phyloP scores from a whole-genome alignment of 2,888 invertebrate genomes.

The Lasiommata megera region DNA sequence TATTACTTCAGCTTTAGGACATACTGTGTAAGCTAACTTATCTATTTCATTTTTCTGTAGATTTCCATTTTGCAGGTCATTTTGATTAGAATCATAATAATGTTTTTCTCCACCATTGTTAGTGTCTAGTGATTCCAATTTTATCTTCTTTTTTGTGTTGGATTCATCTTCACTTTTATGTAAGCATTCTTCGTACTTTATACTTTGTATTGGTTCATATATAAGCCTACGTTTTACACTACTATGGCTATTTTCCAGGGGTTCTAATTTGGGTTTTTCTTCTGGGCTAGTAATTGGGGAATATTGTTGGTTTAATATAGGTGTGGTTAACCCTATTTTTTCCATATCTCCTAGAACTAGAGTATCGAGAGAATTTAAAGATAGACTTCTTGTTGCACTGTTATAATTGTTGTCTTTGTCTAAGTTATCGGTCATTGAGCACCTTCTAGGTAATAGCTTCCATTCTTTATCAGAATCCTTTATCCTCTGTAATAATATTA shows the following conservation, averaged over 20 bases:
- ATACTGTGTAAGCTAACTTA: background rate
- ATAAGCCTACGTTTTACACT: background rate
- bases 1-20: background rate
- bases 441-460: background rate
- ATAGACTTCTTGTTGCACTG: background rate
- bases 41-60: background rate
- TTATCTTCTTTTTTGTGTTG: background rate
- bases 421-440: background rate
- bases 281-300: background rate
- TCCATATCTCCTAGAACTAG: constrained; percentile 7
- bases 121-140: background rate
- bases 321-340: too few species aligned
- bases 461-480: constrained; percentile 11
- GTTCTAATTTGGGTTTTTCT: background rate
- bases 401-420: background rate
- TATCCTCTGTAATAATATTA: constrained; percentile 20
- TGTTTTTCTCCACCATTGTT: too few species aligned
- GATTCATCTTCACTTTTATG: background rate
- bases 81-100: too few species aligned
- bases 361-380: constrained; percentile 15
- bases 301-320: background rate
- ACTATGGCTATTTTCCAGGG: background rate
- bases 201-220: background rate
- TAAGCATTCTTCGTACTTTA: background rate
- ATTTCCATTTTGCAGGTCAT: too few species aligned